These are phyloP conservation scores for Noctuana brunneofusca DNA, from an alignment of 2,888 invertebrate genomes.

Conservation along the genomic window DNA sequence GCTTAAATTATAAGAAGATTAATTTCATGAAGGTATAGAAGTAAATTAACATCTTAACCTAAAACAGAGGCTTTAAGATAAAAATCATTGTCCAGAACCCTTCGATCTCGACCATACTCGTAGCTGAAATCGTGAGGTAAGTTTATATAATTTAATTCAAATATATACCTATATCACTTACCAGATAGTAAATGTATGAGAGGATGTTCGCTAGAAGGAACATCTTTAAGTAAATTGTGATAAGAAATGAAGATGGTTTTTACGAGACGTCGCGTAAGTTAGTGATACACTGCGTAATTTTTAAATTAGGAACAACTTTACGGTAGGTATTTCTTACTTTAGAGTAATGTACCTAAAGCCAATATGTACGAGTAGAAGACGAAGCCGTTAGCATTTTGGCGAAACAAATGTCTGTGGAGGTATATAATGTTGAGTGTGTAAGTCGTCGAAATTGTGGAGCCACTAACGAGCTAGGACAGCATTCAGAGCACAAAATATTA, in stretches of 20 bases:
- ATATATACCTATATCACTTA: constrained; percentile 59
- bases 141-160: not conserved
- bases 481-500: constrained; percentile 11
- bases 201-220: constrained; percentile 87
- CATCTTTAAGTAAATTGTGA: constrained; percentile 78
- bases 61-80: too few relatives aligned
- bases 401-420: constrained; percentile 10
- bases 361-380: constrained; percentile 54
- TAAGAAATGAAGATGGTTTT: constrained; percentile 59
- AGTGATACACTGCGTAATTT: constrained; percentile 70
- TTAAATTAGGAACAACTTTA: constrained; percentile 65
- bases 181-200: constrained; percentile 90
- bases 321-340: constrained; percentile 73
- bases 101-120: too few relatives aligned
- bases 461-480: constrained; percentile 6
- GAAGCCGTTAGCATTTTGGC: constrained; percentile 36
- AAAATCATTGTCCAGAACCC: too few relatives aligned
- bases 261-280: constrained; percentile 56
- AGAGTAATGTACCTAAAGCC: constrained; percentile 56
- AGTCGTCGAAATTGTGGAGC: constrained; percentile 1
- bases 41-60: too few relatives aligned
- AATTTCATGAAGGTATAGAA: too few relatives aligned
- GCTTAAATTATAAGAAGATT: too few relatives aligned
- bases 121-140: too few relatives aligned
- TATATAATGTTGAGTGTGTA: constrained; percentile 8